Percentiles rank a stretch among this genome's conserved stretches.
Conservation (phyloP, 2,797 vertebrate genomes). For the Trachops cirrhosus region DNA sequence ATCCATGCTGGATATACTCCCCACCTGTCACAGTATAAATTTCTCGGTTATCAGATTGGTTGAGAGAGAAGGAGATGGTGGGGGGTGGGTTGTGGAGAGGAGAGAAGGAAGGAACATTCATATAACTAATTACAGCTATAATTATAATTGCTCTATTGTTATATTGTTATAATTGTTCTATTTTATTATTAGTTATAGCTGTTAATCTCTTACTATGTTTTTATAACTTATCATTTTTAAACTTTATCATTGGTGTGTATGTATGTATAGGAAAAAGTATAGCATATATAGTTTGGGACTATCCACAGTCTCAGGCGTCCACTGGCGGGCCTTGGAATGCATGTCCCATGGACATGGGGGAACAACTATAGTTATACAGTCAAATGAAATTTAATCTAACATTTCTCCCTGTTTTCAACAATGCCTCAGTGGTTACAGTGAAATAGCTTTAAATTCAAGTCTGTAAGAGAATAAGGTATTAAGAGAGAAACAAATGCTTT, state of each 20-base stretch:
- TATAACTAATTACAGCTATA: neutral
- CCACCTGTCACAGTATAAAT: neutral
- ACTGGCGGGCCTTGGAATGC: neutral
- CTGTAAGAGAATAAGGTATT: neutral
- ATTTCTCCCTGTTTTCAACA: constrained; percentile 11
- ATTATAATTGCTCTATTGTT: neutral
- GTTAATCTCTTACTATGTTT: neutral
- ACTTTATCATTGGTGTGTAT: neutral
- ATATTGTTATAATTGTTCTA: neutral
- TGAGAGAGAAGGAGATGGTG: neutral
- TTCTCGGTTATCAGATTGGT: neutral
- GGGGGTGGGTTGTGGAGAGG: too few species aligned
- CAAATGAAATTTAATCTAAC: constrained; percentile 2
- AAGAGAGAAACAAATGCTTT: neutral
- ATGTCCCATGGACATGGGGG: neutral
- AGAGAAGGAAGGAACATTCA: neutral
- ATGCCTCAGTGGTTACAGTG: neutral
- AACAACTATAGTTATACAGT: neutral
- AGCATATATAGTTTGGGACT: neutral
- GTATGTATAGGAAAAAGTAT: neutral
- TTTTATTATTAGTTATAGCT: neutral
- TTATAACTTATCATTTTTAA: neutral
- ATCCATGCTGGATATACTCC: neutral
- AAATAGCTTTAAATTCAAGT: neutral
- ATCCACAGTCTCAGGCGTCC: neutral